Evolutionary conservation across 2,797 vertebrate genomes (phyloP), one percentile per base, ranked within the genome.

Genomic region (Melanotaenia boesemani): DNA sequence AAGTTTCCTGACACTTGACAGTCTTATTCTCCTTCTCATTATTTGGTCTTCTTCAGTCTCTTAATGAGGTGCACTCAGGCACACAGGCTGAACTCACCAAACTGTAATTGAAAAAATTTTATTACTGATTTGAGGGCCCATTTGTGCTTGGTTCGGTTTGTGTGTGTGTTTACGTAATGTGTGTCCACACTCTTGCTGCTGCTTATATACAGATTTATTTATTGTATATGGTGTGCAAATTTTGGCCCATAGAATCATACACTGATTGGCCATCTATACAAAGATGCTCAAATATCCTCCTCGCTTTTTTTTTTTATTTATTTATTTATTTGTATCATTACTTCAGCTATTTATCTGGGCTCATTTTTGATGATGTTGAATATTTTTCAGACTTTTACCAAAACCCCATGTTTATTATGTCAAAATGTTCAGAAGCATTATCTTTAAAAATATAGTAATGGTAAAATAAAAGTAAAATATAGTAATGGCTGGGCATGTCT

Each of bases 181-280:
- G 48, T 54, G 37, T 79, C 74, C 63, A 48, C 50, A 64, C 48
- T 69, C 20, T 48, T 69, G 74, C 82, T 81, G 72, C 76, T 87
- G 81, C 67, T 57, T 58, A 41, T 18, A 61, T 63, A 36, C 56
- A 59, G 52, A 81, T 71, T 54, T 13, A 50, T 76, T 74, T 58
- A 37, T 61, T 69, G 4, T 63, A 32, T 59, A 57, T 77, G 77
- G 34, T 13, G 41, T 32, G 30, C 15, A 70, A 62, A 74, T 24
- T 18, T 34, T 26, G 0, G 63, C 64, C 44, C 65, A 26, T 54
- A 73, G 36, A 68, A 64, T 67, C 37, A 61, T 48, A 54, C 46
- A 26, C 59, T 79, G 67, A 86, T 90, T 75, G 83, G 6, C 22
- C 41, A 22, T 80, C 34, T 70, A 77, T 2, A 18, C 77, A 70